These are phyloP conservation scores for Muscicapa striata DNA, from an alignment of 2,797 vertebrate genomes.

Conservation along the genomic window DNA sequence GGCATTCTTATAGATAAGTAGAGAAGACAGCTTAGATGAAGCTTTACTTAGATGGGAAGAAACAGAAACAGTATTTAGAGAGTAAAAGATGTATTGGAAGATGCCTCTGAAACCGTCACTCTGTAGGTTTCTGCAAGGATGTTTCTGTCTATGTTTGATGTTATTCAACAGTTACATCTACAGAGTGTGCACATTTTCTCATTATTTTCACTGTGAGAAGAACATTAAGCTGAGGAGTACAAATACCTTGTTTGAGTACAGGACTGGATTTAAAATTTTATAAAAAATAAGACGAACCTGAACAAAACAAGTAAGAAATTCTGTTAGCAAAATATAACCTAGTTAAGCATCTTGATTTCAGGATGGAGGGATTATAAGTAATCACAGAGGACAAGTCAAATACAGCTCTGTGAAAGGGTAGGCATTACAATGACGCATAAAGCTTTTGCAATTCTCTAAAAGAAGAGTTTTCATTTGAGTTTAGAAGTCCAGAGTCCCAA, in stretches of 20 bases:
- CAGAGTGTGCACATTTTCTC: background rate
- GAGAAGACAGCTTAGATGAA: background rate
- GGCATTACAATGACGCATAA: background rate
- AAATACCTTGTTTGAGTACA: accelerated
- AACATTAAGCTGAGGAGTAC: background rate
- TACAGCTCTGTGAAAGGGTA: background rate
- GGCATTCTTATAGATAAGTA: background rate
- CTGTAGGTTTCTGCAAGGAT: background rate
- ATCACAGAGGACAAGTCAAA: background rate
- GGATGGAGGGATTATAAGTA: background rate
- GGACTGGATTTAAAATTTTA: background rate
- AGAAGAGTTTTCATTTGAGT: background rate
- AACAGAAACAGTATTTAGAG: background rate
- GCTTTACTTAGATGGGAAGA: background rate
- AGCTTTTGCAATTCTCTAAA: background rate
- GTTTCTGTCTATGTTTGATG: background rate
- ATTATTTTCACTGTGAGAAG: background rate
- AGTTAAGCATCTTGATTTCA: background rate
- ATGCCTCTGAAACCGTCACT: background rate
- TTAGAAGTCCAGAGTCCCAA: background rate
- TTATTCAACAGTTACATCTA: background rate
- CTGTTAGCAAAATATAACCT: background rate
- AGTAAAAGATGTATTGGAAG: background rate
- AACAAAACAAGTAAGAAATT: background rate
- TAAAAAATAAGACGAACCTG: background rate